Evolutionary conservation across 1,140 invertebrate genomes (phyloP), one percentile per base, ranked within the genome.

Genomic region (Drosophila murphyi): DNA sequence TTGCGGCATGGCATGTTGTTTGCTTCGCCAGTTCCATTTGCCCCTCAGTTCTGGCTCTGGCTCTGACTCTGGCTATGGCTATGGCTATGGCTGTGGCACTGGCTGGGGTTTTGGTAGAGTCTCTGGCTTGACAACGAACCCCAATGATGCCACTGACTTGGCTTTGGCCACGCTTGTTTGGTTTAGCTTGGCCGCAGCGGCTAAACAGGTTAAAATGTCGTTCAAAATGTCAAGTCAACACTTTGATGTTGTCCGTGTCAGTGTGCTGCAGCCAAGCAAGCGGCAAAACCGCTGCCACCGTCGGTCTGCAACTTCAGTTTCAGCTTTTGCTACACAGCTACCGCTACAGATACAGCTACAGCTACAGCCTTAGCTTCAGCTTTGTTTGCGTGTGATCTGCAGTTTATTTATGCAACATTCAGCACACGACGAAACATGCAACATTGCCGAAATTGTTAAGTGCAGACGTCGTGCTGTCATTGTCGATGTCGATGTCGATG

Each of bases 191-290:
- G 85, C 76, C 75, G 78, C 81, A 70, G 71, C 80, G 80, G 72
- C 85, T 89, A 89, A 89, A 89, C 85, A 89, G 85, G 85, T 89
- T 89, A 89, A 89, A 89, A 89, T 89, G 80, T 89, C 85, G 85
- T 89, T 89, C 85, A 89, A 89, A 89, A 89, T 89, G 85, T 89
- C 85, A 89, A 89, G 85, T 89, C 85, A 89, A 89, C 85, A 89
- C 85, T 89, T 89, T 89, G 85, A 89, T 90, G 85, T 89, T 83
- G 85, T 89, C 85, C 85, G 85, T 88, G 78, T 81, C 70, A 61
- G 56, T 81, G 65, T 78, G 78, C 65, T 64, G 68, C 60, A 47
- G 41, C 54, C 20, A 51, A 71, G 45, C 41, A 51, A 99, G 72
- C 59, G 48, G 67, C 59, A 52, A 71, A 75, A 71, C 59, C 65